phyloP scores from a whole-genome alignment of 1,140 invertebrate genomes.

The Antheraea mylitta region DNA sequence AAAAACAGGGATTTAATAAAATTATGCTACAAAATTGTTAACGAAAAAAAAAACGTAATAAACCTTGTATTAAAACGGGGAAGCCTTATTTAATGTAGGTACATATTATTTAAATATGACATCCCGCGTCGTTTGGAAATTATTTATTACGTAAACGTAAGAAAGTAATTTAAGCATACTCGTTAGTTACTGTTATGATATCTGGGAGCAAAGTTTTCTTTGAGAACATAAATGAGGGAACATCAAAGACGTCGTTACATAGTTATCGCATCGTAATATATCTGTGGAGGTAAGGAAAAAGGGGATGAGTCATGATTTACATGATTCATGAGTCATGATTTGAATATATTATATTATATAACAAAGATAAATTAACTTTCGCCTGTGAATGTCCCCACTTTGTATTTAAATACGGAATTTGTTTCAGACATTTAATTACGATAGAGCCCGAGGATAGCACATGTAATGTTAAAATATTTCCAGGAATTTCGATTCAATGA shows the following conservation, averaged over 20 bases:
- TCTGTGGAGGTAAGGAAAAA: no score
- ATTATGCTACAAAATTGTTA: not conserved
- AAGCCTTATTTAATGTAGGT: not conserved
- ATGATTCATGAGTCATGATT: no score
- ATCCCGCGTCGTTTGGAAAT: not conserved
- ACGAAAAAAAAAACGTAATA: not conserved
- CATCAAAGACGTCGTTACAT: not conserved
- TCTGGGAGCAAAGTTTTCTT: not conserved
- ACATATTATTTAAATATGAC: not conserved
- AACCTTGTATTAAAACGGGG: not conserved
- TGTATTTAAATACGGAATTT: not conserved
- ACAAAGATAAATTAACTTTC: not conserved
- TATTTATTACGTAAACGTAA: not conserved
- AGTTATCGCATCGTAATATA: not conserved
- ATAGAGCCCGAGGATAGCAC: not conserved
- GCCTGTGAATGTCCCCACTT: not conserved
- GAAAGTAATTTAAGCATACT: not conserved
- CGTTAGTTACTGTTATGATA: constrained; percentile 1
- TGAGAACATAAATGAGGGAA: not conserved
- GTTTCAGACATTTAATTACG: not conserved
- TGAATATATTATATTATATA: no score
- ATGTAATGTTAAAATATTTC: not conserved
- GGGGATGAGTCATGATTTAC: no score
- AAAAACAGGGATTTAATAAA: not conserved
- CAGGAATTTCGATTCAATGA: no score